These are phyloP conservation scores for Sceloporus tristichus DNA, from an alignment of 2,113 vertebrate genomes.

Conservation along the genomic window DNA sequence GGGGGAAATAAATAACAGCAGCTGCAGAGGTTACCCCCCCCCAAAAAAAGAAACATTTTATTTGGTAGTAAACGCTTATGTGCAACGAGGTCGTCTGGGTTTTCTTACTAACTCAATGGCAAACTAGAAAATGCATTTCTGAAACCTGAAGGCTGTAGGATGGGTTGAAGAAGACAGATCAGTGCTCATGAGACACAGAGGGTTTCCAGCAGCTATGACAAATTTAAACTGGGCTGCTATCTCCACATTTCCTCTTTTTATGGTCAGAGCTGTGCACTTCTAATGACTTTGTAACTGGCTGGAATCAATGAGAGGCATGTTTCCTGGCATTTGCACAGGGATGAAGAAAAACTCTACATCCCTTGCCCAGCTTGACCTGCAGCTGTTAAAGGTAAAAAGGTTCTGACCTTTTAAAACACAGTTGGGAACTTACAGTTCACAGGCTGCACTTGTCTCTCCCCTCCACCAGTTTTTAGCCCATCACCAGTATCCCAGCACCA, in stretches of 20 bases:
- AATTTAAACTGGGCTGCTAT: background rate
- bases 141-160: slow-evolving; percentile 58
- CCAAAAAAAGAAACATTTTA: slow-evolving; percentile 62
- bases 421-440: too few relatives aligned
- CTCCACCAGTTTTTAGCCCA: too few relatives aligned
- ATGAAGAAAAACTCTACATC: background rate
- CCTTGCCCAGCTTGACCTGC: background rate
- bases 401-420: background rate
- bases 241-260: background rate
- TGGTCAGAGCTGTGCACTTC: background rate
- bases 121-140: slow-evolving; percentile 65
- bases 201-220: slow-evolving; percentile 36
- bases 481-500: too few relatives aligned
- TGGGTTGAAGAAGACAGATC: slow-evolving; percentile 45
- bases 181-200: slow-evolving; percentile 13
- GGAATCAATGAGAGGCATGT: background rate
- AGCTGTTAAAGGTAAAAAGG: background rate
- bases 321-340: background rate
- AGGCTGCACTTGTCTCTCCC: too few relatives aligned
- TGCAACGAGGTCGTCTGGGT: slow-evolving; percentile 50
- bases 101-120: slow-evolving; percentile 68
- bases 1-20: slow-evolving; percentile 22
- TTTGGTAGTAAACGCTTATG: slow-evolving; percentile 34
- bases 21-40: background rate
- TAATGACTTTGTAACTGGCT: background rate